A percentile compares a stretch with the other conserved stretches of the same genome.
Evolutionary conservation across 2,888 invertebrate genomes (phyloP).

Genomic region (Drosophila rubida): DNA sequence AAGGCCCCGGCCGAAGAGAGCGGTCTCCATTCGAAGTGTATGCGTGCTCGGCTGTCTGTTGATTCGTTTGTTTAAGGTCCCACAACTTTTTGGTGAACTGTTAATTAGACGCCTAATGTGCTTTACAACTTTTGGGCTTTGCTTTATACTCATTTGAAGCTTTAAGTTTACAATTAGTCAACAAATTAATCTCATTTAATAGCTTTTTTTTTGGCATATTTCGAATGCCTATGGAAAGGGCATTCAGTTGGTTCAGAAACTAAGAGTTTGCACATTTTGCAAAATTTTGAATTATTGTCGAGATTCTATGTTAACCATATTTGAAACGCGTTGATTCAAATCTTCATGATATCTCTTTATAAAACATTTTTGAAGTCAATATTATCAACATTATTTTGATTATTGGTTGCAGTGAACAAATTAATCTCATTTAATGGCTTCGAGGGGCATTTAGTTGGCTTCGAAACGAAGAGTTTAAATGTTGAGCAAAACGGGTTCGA

Average conservation of each 20-base stretch:
- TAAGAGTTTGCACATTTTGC: background rate
- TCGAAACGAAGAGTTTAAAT: too few relatives aligned
- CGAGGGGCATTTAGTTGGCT: too few relatives aligned
- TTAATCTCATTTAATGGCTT: too few relatives aligned
- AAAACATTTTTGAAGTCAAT: too few relatives aligned
- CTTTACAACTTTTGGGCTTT: constrained; percentile 38
- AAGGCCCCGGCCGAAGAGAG: constrained; percentile 15
- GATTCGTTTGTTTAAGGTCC: constrained; percentile 14
- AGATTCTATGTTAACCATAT: too few relatives aligned
- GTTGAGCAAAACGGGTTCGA: too few relatives aligned
- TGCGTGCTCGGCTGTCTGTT: background rate
- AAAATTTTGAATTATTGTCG: too few relatives aligned
- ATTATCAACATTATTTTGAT: too few relatives aligned
- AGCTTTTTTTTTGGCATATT: background rate
- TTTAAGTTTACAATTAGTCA: constrained; percentile 23
- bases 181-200: constrained; percentile 4
- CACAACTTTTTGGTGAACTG: constrained; percentile 41
- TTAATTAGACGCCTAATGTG: constrained; percentile 63
- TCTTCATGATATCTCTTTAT: too few relatives aligned
- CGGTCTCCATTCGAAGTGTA: background rate
- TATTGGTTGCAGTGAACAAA: too few relatives aligned
- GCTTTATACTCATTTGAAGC: constrained; percentile 12
- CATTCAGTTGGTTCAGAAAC: background rate
- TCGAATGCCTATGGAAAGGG: background rate
- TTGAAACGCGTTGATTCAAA: too few relatives aligned